A percentile compares a stretch with the other conserved stretches of the same genome.
Conservation (phyloP, 2,113 vertebrate species). For the Erythrocebus patas region DNA sequence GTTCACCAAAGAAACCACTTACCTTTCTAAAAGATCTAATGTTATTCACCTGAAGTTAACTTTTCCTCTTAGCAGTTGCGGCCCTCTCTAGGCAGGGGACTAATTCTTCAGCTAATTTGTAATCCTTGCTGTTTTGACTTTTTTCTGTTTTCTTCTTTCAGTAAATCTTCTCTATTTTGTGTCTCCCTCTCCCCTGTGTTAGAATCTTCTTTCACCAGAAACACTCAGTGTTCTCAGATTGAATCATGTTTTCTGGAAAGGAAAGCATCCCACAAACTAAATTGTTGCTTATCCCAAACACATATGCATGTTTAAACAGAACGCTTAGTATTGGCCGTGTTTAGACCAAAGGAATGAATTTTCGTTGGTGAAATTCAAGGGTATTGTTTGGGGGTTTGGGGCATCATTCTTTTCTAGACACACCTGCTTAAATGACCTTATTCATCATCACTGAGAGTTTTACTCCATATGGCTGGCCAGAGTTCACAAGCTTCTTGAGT, state of each 20-base stretch:
- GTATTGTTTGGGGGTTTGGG: not conserved
- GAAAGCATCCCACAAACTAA: conserved; percentile 62
- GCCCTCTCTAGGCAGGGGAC: not conserved
- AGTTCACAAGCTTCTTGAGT: not conserved
- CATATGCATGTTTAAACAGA: not conserved
- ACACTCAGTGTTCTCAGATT: not conserved
- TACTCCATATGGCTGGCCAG: not conserved
- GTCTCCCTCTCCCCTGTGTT: not conserved
- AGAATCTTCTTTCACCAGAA: not conserved
- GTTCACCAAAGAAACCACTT: not conserved
- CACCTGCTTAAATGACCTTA: not conserved
- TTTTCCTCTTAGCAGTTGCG: not conserved
- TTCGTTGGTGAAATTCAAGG: not conserved
- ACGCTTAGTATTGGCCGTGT: not conserved
- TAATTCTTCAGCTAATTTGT: not conserved
- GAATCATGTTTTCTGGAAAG: conserved; percentile 56
- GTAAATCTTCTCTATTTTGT: not conserved
- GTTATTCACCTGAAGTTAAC: not conserved
- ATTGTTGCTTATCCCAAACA: not conserved
- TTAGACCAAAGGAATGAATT: not conserved
- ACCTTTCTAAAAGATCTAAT: not conserved
- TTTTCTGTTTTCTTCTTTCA: not conserved
- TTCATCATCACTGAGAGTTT: not conserved
- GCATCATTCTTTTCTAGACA: not conserved
- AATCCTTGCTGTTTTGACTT: not conserved